Base-by-base conservation (phyloP, 2,888 invertebrate species). In the Chesias legatella region DNA sequence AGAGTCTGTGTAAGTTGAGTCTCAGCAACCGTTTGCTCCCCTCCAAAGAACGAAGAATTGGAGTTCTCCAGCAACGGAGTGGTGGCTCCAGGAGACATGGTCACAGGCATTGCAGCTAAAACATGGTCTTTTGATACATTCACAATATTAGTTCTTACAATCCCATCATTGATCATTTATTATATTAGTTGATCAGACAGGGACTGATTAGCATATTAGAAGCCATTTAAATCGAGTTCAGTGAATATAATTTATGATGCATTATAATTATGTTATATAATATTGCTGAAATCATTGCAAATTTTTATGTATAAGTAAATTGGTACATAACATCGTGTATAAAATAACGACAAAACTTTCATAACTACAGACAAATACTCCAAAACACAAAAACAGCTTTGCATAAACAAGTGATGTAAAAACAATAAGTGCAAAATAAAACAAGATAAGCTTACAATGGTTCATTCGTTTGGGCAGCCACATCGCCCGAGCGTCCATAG, bases 391-490 rank as follows among this genome's bases (percentile, higher is more conserved):
- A 32, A 39, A 29, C 25, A 25, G 24, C 35, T 8, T 21, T 38
- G 56, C 51, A 40, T 32, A 33, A 34, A 11, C 33, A 33, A 25
- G 35, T 40, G 44, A 13, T 13, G 21, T 9, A 25, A 36, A 42
- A 44, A 41, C 13, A 31, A 47, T 31, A 44, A 50, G 65, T 66
- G 65, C 65, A 66, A 66, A 66, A 57, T 57, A 68, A 66, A 68
- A 60, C 25, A 41, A 44, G 50, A 53, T 70, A 88, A 88, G 89
- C 91, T 91, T 91, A 91, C 91, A 88, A 90, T 91, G 90, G 67
- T 90, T 90, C 86, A 91, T 90, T 85, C 90, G 78, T 74, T 91
- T 90, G 52, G 91, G 91, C 75, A 91, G 86, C 92, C 91, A 92
- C 81, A 90, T 90, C 47, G 89, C 80, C 52, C 91, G 79, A 37